Conservation (phyloP, 1,140 invertebrate species). For the Aphelenchoides fujianensis region DNA sequence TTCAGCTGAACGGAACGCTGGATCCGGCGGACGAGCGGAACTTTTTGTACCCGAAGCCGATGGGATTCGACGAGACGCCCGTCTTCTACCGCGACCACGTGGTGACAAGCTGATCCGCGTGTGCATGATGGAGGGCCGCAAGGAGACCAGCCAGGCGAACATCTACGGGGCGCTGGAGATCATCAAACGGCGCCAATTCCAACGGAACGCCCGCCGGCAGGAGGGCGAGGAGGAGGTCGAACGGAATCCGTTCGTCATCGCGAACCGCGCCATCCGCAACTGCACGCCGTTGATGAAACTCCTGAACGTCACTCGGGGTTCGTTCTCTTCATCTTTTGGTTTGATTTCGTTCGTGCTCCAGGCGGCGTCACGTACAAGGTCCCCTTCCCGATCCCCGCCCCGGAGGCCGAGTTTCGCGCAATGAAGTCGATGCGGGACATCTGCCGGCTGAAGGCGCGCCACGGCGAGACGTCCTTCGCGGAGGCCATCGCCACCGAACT, state of each 20-base stretch:
- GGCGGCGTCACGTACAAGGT: slow-evolving; percentile 56
- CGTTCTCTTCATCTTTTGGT: slow-evolving; percentile 27
- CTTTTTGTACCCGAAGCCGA: slow-evolving; percentile 48
- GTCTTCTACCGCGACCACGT: slow-evolving; percentile 58
- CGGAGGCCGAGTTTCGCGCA: slow-evolving; percentile 57
- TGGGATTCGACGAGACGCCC: slow-evolving; percentile 53
- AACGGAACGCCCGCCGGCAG: slow-evolving; percentile 45
- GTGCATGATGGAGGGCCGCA: slow-evolving; percentile 49
- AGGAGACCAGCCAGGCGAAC: slow-evolving; percentile 47
- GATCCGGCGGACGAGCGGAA: slow-evolving; percentile 47
- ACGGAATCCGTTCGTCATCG: slow-evolving; percentile 52
- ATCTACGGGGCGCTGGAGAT: slow-evolving; percentile 53
- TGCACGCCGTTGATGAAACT: slow-evolving; percentile 61
- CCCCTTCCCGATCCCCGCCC: slow-evolving; percentile 52
- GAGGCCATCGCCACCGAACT: slow-evolving; percentile 53
- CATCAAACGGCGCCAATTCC: slow-evolving; percentile 56
- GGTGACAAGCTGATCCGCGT: slow-evolving; percentile 59
- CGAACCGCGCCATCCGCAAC: slow-evolving; percentile 48
- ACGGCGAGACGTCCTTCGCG: slow-evolving; percentile 37
- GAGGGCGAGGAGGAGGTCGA: slow-evolving; percentile 52
- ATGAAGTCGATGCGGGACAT: slow-evolving; percentile 61
- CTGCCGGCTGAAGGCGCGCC: slow-evolving; percentile 44
- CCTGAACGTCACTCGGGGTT: slow-evolving; percentile 38
- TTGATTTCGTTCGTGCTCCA: slow-evolving; percentile 33
- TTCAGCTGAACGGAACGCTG: slow-evolving; percentile 52